Evolutionary conservation across 2,888 invertebrate genomes (phyloP), one percentile per base, ranked within the genome.

Genomic region (Scaptomyza reducta): DNA sequence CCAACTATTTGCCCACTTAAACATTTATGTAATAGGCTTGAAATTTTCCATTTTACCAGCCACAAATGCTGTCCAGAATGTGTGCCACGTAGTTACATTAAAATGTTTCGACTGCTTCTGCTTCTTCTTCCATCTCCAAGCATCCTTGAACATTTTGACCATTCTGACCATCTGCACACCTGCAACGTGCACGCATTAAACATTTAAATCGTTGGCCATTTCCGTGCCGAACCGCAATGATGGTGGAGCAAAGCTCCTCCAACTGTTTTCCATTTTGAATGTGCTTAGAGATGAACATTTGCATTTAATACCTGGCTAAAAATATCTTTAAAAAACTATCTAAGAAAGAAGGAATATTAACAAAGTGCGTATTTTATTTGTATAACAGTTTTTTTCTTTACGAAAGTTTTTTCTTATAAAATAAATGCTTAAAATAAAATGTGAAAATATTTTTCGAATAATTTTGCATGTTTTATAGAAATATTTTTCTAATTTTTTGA

Each of bases 1-100:
- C 68, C 77, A 82, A 72, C 77, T 79, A 80, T 75, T 79, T 72
- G 68, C 62, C 67, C 82, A 82, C 79, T 85, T 85, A 82, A 85
- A 82, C 82, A 82, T 85, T 83, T 77, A 83, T 83, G 82, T 83
- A 83, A 83, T 85, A 82, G 85, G 85, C 82, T 79, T 77, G 75
- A 74, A 82, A 79, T 79, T 79, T 79, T 82, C 76, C 77, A 84
- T 83, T 38, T 82, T 82, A 61, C 45, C 60, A 74, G 71, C 82
- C 82, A 27, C 82, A 85, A 67, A 72, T 70, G 67, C 75, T 74
- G 66, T 62, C 2, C 33, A 2, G 5, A 63, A 65, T 74, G 59
- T 72, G 58, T 56, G 68, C 78, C 71, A 68, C 31, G 61, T 61
- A 46, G 60, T 53, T 60, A 64, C 61, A 50, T 63, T 53, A 58